Conservation (phyloP, 1,140 invertebrate species). For the Mamestra configurata region DNA sequence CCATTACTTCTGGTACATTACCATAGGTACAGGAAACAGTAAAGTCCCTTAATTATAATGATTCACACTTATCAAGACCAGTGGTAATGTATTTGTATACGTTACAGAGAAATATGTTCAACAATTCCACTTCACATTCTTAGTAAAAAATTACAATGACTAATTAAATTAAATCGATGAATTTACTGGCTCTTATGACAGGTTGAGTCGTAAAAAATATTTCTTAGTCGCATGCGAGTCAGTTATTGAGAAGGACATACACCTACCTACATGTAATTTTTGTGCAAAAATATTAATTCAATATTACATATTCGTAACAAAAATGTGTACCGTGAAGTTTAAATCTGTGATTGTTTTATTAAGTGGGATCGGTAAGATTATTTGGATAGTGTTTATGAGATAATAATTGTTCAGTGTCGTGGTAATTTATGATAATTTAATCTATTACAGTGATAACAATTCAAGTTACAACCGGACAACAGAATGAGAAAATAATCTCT, state of each 20-base stretch:
- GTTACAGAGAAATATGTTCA: background rate
- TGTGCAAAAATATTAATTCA: background rate
- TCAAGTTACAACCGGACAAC: background rate
- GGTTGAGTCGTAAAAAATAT: background rate
- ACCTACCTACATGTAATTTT: background rate
- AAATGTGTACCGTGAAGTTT: background rate
- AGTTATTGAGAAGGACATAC: background rate
- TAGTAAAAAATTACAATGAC: background rate
- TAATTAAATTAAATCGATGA: background rate
- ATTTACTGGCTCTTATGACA: background rate
- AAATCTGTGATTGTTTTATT: background rate
- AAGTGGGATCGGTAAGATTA: background rate
- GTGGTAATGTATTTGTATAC: background rate
- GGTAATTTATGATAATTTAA: background rate
- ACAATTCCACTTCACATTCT: background rate
- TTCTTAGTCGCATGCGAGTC: background rate
- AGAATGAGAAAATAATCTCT: background rate
- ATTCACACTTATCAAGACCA: background rate
- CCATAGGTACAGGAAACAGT: background rate
- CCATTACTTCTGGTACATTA: no score
- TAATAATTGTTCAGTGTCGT: background rate
- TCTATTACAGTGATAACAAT: slow-evolving; percentile 11
- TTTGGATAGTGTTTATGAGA: background rate
- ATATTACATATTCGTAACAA: no score
- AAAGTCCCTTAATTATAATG: background rate